Conservation (phyloP, 2,113 vertebrate species). For the Bos javanicus region DNA sequence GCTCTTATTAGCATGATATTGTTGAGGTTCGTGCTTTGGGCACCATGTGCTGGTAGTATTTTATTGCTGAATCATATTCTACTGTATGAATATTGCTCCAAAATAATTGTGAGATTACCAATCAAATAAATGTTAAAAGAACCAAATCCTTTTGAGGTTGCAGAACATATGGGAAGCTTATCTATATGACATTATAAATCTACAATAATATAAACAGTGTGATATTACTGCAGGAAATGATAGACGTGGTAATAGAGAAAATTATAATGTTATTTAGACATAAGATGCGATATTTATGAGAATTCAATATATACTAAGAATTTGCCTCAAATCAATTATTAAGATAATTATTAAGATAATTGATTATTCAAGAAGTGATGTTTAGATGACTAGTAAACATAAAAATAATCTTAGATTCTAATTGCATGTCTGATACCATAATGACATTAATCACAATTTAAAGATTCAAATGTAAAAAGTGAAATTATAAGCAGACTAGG, state of each 20-base stretch:
- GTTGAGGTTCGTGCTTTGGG: background rate
- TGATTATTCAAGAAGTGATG: background rate
- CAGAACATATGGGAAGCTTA: background rate
- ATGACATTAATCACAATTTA: background rate
- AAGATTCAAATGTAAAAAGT: background rate
- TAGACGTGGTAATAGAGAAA: background rate
- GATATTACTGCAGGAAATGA: background rate
- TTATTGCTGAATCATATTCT: background rate
- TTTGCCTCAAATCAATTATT: background rate
- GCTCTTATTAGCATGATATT: background rate
- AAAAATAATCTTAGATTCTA: slow-evolving; percentile 17
- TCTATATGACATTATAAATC: background rate
- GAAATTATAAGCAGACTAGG: background rate
- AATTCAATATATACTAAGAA: background rate
- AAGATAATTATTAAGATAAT: background rate
- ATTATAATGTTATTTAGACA: background rate
- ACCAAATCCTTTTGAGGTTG: background rate
- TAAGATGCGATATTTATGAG: background rate
- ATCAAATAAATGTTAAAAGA: background rate
- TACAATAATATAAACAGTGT: background rate
- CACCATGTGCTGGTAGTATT: background rate
- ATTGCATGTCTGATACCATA: background rate
- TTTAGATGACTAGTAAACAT: background rate
- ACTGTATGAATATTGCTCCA: background rate
- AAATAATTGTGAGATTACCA: background rate